phyloP scores from a whole-genome alignment of 2,888 invertebrate species.

The Allolobophora icterica region DNA sequence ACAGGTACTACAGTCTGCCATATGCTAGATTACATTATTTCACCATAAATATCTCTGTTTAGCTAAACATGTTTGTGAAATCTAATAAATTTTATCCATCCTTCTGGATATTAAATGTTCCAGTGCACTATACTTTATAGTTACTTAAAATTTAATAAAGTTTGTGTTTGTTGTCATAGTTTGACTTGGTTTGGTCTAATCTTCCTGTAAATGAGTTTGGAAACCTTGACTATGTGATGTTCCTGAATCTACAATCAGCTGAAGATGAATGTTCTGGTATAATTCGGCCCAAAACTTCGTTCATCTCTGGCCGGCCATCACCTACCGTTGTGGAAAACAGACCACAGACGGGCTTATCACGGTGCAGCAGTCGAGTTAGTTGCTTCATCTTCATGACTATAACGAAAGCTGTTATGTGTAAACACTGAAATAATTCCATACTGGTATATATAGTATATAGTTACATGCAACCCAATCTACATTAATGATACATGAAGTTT shows the following conservation, averaged over 20 bases:
- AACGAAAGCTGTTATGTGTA: background rate
- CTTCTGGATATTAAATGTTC: background rate
- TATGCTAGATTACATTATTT: background rate
- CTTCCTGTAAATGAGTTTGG: constrained; percentile 59
- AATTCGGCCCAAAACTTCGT: constrained; percentile 1
- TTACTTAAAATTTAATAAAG: background rate
- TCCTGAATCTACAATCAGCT: constrained; percentile 52
- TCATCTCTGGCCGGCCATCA: constrained; percentile 31
- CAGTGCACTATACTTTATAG: background rate
- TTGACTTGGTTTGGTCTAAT: constrained; percentile 56
- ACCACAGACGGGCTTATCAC: background rate
- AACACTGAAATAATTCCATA: too few species aligned
- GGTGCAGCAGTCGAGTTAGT: background rate
- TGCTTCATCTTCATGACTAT: background rate
- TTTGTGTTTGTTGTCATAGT: constrained; percentile 50
- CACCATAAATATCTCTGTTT: background rate
- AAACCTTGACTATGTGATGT: constrained; percentile 60
- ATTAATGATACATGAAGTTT: too few species aligned
- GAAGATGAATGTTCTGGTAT: background rate
- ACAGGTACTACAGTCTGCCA: constrained; percentile 51
- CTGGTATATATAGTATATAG: too few species aligned
- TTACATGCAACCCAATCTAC: too few species aligned
- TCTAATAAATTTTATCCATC: background rate
- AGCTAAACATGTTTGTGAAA: background rate
- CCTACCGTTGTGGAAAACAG: constrained; percentile 22